These are phyloP conservation scores for Tinea semifulvella DNA, from an alignment of 2,888 invertebrate genomes.

Conservation along the genomic window DNA sequence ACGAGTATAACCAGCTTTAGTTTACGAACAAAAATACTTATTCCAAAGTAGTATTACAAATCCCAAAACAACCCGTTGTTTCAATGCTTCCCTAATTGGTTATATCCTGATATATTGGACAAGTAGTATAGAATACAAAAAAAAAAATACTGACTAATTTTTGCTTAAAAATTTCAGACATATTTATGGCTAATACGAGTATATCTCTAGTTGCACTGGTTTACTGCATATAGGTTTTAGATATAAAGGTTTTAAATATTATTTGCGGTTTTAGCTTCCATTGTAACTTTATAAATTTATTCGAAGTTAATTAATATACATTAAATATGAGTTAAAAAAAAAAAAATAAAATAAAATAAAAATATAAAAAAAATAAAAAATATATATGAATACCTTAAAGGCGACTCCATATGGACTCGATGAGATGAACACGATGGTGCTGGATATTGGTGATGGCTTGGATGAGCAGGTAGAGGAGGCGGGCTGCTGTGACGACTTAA, in stretches of 20 bases:
- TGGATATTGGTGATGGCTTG: constrained; percentile 53
- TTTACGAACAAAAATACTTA: constrained; percentile 9
- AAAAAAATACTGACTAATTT: too few relatives aligned
- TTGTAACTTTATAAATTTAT: too few relatives aligned
- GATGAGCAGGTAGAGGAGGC: constrained; percentile 61
- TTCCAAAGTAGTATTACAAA: constrained; percentile 11
- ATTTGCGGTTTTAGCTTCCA: too few relatives aligned
- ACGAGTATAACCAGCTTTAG: too few relatives aligned
- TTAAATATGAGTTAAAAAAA: too few relatives aligned
- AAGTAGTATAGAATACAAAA: background rate
- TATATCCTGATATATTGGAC: constrained; percentile 4
- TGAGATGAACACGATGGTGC: constrained; percentile 63
- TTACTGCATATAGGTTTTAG: too few relatives aligned
- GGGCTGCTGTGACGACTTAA: constrained; percentile 72
- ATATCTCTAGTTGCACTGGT: too few relatives aligned
- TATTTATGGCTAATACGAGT: too few relatives aligned
- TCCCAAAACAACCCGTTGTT: constrained; percentile 1
- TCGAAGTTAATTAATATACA: too few relatives aligned
- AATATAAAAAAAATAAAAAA: background rate
- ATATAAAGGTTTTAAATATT: too few relatives aligned
- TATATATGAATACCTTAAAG: constrained; percentile 44
- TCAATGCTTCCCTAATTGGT: constrained; percentile 1
- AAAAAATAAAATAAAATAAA: background rate
- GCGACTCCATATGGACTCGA: constrained; percentile 64
- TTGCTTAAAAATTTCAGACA: too few relatives aligned